These are phyloP conservation scores for Leptinotarsa tumamoca DNA, from an alignment of 2,888 invertebrate genomes.

Conservation along the genomic window DNA sequence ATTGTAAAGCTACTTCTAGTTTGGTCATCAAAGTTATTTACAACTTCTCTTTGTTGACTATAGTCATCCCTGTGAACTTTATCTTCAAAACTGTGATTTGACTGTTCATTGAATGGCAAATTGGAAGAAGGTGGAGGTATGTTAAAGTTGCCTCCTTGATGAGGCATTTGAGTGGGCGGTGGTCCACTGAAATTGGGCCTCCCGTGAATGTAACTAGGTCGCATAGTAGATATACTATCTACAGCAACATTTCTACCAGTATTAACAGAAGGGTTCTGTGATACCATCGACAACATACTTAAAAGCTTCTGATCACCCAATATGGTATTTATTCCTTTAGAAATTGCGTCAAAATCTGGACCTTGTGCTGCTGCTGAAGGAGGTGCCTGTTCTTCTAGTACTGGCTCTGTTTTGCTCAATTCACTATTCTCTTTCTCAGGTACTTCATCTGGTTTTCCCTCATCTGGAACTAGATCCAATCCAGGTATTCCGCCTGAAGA, in stretches of 20 bases:
- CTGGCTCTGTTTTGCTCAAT: slow-evolving; percentile 29
- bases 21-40: slow-evolving; percentile 61
- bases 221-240: slow-evolving; percentile 44
- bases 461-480: slow-evolving; percentile 75
- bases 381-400: slow-evolving; percentile 33
- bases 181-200: slow-evolving; percentile 38
- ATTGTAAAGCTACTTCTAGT: slow-evolving; percentile 59
- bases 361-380: slow-evolving; percentile 51
- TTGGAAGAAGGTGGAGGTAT: slow-evolving; percentile 28
- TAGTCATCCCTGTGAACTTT: slow-evolving; percentile 46
- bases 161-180: slow-evolving; percentile 34
- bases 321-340: slow-evolving; percentile 73
- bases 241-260: slow-evolving; percentile 50
- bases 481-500: slow-evolving; percentile 76
- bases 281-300: slow-evolving; percentile 70
- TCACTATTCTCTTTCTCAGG: slow-evolving; percentile 17
- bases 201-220: slow-evolving; percentile 18
- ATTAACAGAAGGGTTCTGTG: slow-evolving; percentile 58
- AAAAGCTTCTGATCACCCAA: slow-evolving; percentile 75
- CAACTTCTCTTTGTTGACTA: slow-evolving; percentile 48
- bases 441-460: slow-evolving; percentile 48
- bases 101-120: slow-evolving; percentile 46
- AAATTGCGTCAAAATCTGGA: slow-evolving; percentile 72
- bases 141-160: slow-evolving; percentile 25
- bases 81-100: slow-evolving; percentile 51